phyloP scores from a whole-genome alignment of 2,113 vertebrate genomes.

The Solea senegalensis region DNA sequence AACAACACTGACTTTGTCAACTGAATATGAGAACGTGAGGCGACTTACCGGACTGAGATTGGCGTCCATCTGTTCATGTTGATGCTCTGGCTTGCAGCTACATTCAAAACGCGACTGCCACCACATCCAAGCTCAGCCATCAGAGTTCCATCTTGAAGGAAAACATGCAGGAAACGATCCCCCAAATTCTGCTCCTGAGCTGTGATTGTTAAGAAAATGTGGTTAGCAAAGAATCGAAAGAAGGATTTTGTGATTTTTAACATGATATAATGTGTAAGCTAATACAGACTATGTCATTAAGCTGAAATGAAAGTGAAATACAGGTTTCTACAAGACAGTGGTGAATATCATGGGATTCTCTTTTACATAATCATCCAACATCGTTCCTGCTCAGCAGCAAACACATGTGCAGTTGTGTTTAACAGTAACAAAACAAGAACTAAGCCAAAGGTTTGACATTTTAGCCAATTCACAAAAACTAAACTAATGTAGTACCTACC shows the following conservation, averaged over 20 bases:
- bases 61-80: constrained; percentile 72
- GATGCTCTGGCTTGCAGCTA: constrained; percentile 72
- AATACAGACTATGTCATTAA: too few species aligned
- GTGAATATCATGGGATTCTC: too few species aligned
- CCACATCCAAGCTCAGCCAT: constrained; percentile 81
- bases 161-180: constrained; percentile 86
- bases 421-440: too few species aligned
- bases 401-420: too few species aligned
- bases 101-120: constrained; percentile 75
- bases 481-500: too few species aligned
- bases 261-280: background rate
- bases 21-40: background rate
- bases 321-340: too few species aligned
- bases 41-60: constrained; percentile 81
- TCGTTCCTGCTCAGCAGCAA: too few species aligned
- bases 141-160: constrained; percentile 84
- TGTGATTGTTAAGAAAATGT: constrained; percentile 65
- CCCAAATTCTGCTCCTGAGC: constrained; percentile 81
- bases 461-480: too few species aligned
- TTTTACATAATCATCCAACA: too few species aligned
- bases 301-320: too few species aligned
- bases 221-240: constrained; percentile 19
- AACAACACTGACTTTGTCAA: background rate
- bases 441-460: too few species aligned
- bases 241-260: background rate